Conservation (phyloP, 2,888 invertebrate species). For the Sthenelais limicola region DNA sequence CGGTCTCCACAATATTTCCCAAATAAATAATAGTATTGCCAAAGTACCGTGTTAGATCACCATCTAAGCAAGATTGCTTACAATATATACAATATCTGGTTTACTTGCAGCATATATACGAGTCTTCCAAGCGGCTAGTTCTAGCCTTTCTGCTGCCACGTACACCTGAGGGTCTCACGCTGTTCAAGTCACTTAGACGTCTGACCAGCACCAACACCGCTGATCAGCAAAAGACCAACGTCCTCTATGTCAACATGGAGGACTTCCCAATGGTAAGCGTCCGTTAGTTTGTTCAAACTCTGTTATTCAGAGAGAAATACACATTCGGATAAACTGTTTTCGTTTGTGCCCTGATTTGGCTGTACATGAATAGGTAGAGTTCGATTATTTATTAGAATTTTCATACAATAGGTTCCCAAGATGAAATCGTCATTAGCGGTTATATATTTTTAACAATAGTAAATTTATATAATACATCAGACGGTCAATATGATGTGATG, state of each 20-base stretch:
- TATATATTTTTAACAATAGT: too few species aligned
- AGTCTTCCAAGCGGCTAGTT: slow-evolving; percentile 2
- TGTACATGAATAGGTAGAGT: too few species aligned
- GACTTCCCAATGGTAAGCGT: slow-evolving; percentile 19
- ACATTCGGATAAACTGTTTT: not conserved
- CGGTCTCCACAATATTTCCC: too few species aligned
- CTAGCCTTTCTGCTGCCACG: slow-evolving; percentile 28
- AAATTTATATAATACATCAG: too few species aligned
- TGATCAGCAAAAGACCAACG: slow-evolving; percentile 3
- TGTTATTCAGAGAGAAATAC: not conserved
- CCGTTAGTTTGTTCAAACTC: not conserved
- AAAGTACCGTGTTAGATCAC: too few species aligned
- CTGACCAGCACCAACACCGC: not conserved
- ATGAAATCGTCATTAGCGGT: too few species aligned
- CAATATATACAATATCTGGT: too few species aligned
- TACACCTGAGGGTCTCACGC: slow-evolving; percentile 4
- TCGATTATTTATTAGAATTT: too few species aligned
- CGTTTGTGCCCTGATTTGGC: not conserved
- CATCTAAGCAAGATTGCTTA: too few species aligned
- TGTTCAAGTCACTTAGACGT: slow-evolving; percentile 26
- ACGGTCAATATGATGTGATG: too few species aligned
- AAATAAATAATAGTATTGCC: too few species aligned
- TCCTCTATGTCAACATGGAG: slow-evolving; percentile 32
- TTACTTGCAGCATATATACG: slow-evolving; percentile 7
- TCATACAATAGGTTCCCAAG: too few species aligned